Conservation (phyloP, 2,113 vertebrate species). For the Scomber scombrus region DNA sequence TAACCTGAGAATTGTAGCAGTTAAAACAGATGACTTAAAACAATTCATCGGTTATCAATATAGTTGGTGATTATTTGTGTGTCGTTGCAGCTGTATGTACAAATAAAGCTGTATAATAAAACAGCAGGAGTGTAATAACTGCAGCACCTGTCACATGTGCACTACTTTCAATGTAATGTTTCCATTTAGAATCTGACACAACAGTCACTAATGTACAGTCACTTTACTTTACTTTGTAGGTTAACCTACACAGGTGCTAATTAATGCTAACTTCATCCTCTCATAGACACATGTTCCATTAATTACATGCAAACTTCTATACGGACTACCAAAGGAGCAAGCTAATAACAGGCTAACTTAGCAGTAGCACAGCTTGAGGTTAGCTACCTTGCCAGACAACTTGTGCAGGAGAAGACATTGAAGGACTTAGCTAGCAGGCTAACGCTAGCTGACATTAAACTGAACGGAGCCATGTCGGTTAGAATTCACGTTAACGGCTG, state of each 20-base stretch:
- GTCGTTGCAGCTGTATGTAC: too few species aligned
- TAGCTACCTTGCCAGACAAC: constrained; percentile 72
- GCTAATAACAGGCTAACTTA: constrained; percentile 1
- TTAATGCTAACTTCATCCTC: not conserved
- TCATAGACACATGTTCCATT: not conserved
- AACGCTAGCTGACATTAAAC: constrained; percentile 64
- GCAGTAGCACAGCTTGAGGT: not conserved
- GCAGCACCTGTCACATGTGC: not conserved
- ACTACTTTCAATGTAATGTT: not conserved
- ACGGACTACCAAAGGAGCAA: not conserved
- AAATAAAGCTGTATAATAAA: too few species aligned
- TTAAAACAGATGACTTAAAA: too few species aligned
- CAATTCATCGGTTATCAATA: too few species aligned
- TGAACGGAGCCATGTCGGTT: constrained; percentile 76
- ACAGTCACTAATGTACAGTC: too few species aligned
- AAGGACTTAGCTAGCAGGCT: constrained; percentile 73
- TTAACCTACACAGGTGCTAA: not conserved
- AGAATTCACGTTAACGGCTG: not conserved
- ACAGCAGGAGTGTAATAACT: not conserved
- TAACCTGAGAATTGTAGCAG: too few species aligned
- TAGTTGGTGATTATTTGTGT: too few species aligned
- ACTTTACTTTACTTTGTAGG: too few species aligned
- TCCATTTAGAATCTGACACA: not conserved
- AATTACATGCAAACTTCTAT: too few species aligned
- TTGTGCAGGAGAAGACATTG: constrained; percentile 59